Evolutionary conservation across 2,888 invertebrate species (phyloP).

Genomic region (Aleiodes leptofemur): DNA sequence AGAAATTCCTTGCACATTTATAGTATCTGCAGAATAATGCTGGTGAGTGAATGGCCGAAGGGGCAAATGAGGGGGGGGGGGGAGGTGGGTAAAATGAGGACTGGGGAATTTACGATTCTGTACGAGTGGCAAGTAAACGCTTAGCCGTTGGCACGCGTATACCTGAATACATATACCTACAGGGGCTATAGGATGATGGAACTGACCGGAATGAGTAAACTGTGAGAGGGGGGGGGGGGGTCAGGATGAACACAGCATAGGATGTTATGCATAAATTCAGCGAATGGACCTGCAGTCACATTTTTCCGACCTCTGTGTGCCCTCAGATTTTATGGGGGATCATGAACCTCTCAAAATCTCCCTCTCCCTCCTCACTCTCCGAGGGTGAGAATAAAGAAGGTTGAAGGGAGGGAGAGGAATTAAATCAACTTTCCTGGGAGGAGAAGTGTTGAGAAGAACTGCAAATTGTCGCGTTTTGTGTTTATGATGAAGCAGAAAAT

Average conservation of each 20-base stretch:
- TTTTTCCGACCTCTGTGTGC: constrained; percentile 36
- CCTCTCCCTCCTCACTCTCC: no score
- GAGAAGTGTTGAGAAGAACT: constrained; percentile 5
- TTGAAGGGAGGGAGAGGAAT: constrained; percentile 26
- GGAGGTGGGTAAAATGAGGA: constrained; percentile 48
- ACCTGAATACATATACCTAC: constrained; percentile 10
- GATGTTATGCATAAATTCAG: constrained; percentile 51
- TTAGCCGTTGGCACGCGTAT: constrained; percentile 21
- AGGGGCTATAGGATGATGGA: constrained; percentile 21
- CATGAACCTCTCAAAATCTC: constrained; percentile 38
- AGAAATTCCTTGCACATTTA: constrained; percentile 20
- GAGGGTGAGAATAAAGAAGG: constrained; percentile 20
- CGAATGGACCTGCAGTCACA: constrained; percentile 43
- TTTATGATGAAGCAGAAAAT: constrained; percentile 21
- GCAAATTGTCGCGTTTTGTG: constrained; percentile 1
- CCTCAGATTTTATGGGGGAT: constrained; percentile 43
- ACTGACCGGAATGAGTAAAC: constrained; percentile 16
- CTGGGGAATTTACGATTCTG: constrained; percentile 51
- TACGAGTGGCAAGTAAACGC: constrained; percentile 33
- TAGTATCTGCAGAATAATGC: not conserved
- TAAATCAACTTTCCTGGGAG: constrained; percentile 40
- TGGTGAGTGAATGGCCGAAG: not conserved
- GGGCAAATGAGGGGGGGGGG: not conserved
- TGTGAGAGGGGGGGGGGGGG: not conserved
- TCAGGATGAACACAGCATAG: constrained; percentile 1